Evolutionary conservation across 1,140 invertebrate genomes (phyloP).

Genomic region (Rhyacophila brunnea): DNA sequence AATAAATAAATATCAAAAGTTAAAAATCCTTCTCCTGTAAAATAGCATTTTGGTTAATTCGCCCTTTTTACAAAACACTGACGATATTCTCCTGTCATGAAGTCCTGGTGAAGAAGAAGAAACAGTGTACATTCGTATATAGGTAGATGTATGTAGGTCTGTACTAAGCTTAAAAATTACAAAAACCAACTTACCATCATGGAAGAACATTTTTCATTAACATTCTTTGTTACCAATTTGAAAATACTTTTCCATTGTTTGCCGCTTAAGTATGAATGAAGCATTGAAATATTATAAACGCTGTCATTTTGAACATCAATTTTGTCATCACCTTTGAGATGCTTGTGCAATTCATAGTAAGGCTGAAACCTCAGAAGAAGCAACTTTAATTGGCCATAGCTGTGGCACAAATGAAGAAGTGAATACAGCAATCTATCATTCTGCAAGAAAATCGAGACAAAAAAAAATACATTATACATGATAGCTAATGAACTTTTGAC

Average conservation of each 20-base stretch:
- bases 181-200: slow-evolving; percentile 10
- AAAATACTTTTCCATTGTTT: slow-evolving; percentile 23
- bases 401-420: slow-evolving; percentile 20
- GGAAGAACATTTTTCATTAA: slow-evolving; percentile 7
- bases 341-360: neutral
- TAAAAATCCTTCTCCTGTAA: too few relatives aligned
- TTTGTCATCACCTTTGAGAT: neutral
- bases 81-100: too few relatives aligned
- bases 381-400: slow-evolving; percentile 24
- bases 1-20: too few relatives aligned
- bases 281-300: slow-evolving; percentile 12
- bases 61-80: too few relatives aligned
- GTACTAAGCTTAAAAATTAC: too few relatives aligned
- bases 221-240: slow-evolving; percentile 13
- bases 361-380: slow-evolving; percentile 23
- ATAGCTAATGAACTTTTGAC: too few relatives aligned
- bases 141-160: too few relatives aligned
- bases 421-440: slow-evolving; percentile 3
- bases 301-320: neutral
- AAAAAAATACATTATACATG: too few relatives aligned
- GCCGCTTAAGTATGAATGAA: slow-evolving; percentile 14
- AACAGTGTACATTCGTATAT: too few relatives aligned
- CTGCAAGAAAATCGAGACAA: slow-evolving; percentile 23
- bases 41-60: too few relatives aligned
- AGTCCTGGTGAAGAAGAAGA: too few relatives aligned